A percentile compares a stretch with the other conserved stretches of the same genome.
phyloP scores from a whole-genome alignment of 2,797 vertebrate genomes.

The Crypturellus tataupa region DNA sequence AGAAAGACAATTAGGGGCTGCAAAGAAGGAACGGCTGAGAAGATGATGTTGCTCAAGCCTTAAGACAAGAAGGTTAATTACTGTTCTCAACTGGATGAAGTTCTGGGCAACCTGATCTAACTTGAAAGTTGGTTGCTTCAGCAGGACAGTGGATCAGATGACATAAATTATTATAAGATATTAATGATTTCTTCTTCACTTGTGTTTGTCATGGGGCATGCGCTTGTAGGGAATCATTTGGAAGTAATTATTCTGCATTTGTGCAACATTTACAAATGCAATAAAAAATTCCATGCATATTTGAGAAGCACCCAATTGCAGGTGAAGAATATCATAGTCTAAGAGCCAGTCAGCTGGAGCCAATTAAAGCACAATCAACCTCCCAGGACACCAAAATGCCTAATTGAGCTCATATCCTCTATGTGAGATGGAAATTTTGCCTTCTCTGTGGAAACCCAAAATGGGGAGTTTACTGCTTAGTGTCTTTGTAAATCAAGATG shows the following conservation, averaged over 20 bases:
- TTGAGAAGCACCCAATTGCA: not conserved
- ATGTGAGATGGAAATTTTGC: not conserved
- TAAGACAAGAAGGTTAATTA: not conserved
- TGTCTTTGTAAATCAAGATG: not conserved
- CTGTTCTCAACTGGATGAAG: not conserved
- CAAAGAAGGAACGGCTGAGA: not conserved
- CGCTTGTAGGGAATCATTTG: not conserved
- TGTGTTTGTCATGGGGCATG: not conserved
- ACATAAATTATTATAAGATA: not conserved
- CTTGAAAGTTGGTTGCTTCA: not conserved
- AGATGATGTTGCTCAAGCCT: not conserved
- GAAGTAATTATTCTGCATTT: conserved; percentile 20
- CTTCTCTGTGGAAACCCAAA: not conserved
- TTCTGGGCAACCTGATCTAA: not conserved
- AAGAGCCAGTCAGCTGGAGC: conserved; percentile 31
- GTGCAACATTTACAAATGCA: not conserved
- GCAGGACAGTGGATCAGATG: not conserved
- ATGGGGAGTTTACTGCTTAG: not conserved
- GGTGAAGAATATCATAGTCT: not conserved
- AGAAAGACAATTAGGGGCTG: not conserved
- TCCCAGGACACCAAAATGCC: not conserved
- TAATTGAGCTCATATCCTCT: conserved; percentile 42
- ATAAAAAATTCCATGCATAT: not conserved
- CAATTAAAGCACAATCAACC: conserved; percentile 33
- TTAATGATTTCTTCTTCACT: not conserved